phyloP scores from a whole-genome alignment of 2,888 invertebrate genomes.

The Melinopterus prodromus region DNA sequence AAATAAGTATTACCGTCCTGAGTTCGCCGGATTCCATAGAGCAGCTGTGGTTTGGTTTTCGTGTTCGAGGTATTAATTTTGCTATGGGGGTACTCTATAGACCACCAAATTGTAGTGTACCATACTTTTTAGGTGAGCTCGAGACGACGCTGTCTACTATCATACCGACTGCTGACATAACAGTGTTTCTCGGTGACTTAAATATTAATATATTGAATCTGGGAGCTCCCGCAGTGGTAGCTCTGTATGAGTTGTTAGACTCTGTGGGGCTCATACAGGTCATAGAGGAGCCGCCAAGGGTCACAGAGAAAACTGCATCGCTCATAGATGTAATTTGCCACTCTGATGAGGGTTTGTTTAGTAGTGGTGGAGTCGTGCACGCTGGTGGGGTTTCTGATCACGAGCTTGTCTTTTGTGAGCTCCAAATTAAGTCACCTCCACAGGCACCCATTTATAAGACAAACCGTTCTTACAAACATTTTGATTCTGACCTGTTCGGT shows the following conservation, averaged over 20 bases:
- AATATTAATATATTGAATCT: not conserved
- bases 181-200: not conserved
- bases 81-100: not conserved
- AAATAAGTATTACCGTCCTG: not conserved
- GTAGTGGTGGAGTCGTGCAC: not conserved
- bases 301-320: not conserved
- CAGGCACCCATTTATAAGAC: not conserved
- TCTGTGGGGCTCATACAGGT: not conserved
- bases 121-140: not conserved
- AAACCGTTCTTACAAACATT: not conserved
- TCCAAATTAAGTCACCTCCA: not conserved
- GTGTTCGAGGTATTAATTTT: not conserved
- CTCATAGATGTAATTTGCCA: not conserved
- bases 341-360: not conserved
- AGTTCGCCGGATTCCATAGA: not conserved
- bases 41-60: conserved; percentile 6
- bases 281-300: not conserved
- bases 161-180: not conserved
- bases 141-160: not conserved
- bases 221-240: not conserved
- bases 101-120: not conserved
- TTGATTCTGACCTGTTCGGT: not conserved
- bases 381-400: not conserved
- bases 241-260: not conserved
- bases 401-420: not conserved